A percentile compares a stretch with the other conserved stretches of the same genome.
These are phyloP conservation scores for Drosophila yooni DNA, from an alignment of 2,888 invertebrate genomes.

Conservation along the genomic window DNA sequence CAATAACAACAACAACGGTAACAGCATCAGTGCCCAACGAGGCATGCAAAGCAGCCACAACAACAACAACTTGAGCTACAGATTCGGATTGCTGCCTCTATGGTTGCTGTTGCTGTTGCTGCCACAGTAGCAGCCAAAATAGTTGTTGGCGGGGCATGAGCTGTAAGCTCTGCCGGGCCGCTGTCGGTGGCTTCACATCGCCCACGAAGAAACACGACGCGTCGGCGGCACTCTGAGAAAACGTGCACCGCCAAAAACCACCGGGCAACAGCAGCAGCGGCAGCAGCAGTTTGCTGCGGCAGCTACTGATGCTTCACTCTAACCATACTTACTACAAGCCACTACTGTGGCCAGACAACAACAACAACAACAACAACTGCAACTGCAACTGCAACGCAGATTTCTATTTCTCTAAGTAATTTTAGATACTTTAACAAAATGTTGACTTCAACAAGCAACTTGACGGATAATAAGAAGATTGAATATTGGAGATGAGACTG, in stretches of 20 bases:
- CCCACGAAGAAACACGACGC: conserved; percentile 79
- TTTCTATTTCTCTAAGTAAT: conserved; percentile 32
- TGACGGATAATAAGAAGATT: too few relatives aligned
- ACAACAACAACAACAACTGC: conserved; percentile 25
- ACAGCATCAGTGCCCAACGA: conserved; percentile 68
- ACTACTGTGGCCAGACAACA: conserved; percentile 34
- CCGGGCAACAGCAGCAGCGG: conserved; percentile 28
- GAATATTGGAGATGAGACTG: too few relatives aligned
- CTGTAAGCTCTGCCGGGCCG: neutral
- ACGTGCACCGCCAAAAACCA: conserved; percentile 64
- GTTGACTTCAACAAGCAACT: conserved; percentile 13
- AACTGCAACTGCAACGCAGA: conserved; percentile 38
- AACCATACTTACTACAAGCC: conserved; percentile 15
- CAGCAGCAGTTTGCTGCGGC: conserved; percentile 16
- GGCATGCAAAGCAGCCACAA: conserved; percentile 73
- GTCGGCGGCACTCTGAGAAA: conserved; percentile 68
- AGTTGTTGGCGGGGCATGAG: conserved; percentile 48
- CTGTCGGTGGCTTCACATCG: conserved; percentile 62
- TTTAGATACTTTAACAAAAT: conserved; percentile 23
- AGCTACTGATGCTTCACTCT: conserved; percentile 18
- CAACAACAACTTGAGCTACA: conserved; percentile 1
- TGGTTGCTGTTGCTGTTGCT: conserved; percentile 32
- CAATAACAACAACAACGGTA: conserved; percentile 55
- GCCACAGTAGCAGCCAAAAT: conserved; percentile 77
- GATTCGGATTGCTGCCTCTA: conserved; percentile 6